Percentiles rank a stretch among this genome's conserved stretches.
phyloP scores from a whole-genome alignment of 2,797 vertebrate species.

The Myiotriccus ornatus region DNA sequence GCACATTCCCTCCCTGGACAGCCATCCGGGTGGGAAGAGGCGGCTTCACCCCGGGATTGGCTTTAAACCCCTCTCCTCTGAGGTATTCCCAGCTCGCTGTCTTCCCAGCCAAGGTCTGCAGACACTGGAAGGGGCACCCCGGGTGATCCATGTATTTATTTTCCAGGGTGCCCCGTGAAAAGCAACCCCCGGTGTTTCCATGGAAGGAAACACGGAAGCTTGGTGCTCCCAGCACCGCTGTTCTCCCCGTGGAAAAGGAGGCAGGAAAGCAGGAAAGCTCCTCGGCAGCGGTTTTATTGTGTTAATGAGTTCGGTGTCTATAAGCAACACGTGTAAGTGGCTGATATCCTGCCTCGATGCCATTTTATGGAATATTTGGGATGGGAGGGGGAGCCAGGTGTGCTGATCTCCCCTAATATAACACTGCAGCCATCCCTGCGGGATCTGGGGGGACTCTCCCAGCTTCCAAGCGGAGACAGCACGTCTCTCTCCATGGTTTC shows the following conservation, averaged over 20 bases:
- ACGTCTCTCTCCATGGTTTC: accelerated
- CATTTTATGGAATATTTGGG: background rate
- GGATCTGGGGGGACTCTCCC: background rate
- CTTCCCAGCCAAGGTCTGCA: background rate
- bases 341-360: background rate
- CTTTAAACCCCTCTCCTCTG: accelerated
- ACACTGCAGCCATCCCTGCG: accelerated
- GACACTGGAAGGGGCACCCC: background rate
- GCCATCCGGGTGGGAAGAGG: accelerated
- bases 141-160: accelerated
- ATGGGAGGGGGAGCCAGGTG: background rate
- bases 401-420: background rate
- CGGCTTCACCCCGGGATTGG: background rate
- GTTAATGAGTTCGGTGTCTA: background rate
- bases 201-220: background rate
- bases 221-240: background rate
- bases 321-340: background rate
- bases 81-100: background rate
- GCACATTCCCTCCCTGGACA: accelerated
- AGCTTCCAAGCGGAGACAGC: accelerated
- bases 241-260: background rate
- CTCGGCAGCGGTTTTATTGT: background rate
- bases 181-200: background rate
- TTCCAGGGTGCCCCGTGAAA: background rate
- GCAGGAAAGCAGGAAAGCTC: background rate